Conservation (phyloP, 2,797 vertebrate species). For the Hephaestus fuliginosus region DNA sequence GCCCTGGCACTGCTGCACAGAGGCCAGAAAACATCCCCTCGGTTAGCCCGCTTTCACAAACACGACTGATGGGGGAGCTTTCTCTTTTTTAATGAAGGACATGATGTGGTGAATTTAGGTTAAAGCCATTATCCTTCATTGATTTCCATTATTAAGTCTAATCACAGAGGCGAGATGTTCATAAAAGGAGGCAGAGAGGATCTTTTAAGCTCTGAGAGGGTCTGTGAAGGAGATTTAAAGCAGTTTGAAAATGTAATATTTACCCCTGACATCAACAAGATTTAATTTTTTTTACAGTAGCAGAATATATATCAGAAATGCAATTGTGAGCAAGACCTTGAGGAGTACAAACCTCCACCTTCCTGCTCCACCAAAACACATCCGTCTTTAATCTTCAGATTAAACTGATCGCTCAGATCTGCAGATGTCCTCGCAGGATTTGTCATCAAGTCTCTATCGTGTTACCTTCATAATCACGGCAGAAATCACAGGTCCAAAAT, state of each 20-base stretch:
- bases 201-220: background rate
- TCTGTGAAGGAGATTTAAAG: conserved; percentile 4
- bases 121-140: conserved; percentile 46
- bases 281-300: background rate
- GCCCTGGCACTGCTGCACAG: conserved; percentile 69
- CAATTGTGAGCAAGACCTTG: background rate
- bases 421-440: conserved; percentile 16
- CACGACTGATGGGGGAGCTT: conserved; percentile 19
- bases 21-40: conserved; percentile 41
- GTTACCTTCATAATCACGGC: conserved; percentile 19
- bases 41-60: conserved; percentile 46
- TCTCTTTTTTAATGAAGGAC: conserved; percentile 43
- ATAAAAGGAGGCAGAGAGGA: background rate
- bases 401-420: background rate
- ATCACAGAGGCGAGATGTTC: conserved; percentile 35
- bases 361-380: background rate
- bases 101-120: conserved; percentile 50
- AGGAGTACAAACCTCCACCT: background rate
- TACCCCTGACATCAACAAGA: background rate
- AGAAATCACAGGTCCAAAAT: conserved; percentile 44
- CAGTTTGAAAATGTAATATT: background rate
- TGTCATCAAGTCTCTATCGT: conserved; percentile 1
- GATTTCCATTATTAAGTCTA: conserved; percentile 49
- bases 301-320: background rate
- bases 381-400: background rate